Evolutionary conservation across 2,113 vertebrate species (phyloP).

Genomic region (Lepidothrix coronata): DNA sequence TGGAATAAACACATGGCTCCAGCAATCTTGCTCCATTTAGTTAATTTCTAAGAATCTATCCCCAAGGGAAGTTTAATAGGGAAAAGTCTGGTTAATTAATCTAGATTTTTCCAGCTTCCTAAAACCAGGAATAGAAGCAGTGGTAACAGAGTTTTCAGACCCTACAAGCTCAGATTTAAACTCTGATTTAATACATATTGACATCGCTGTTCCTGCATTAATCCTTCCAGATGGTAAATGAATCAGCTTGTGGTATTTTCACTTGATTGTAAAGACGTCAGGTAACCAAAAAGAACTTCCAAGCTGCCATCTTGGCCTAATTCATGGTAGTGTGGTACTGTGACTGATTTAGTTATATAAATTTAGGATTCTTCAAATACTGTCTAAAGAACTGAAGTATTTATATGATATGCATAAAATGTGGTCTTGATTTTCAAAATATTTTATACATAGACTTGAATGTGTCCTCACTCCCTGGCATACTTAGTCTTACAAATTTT

Average conservation of each 20-base stretch:
- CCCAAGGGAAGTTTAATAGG: conserved; percentile 2
- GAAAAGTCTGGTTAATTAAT: background rate
- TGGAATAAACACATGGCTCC: background rate
- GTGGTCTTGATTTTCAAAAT: background rate
- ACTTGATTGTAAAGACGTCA: background rate
- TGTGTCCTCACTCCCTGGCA: background rate
- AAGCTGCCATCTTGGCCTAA: background rate
- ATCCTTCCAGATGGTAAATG: background rate
- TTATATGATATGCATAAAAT: background rate
- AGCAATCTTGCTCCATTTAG: background rate
- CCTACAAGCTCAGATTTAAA: background rate
- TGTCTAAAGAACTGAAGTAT: background rate
- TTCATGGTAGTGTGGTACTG: background rate
- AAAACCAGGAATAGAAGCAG: background rate
- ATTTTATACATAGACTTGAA: background rate
- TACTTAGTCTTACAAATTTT: background rate
- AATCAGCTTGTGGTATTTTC: conserved; percentile 2
- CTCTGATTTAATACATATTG: background rate
- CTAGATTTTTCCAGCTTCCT: background rate
- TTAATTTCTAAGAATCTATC: background rate
- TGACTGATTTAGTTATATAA: background rate
- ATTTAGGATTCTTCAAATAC: background rate
- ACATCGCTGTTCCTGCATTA: background rate
- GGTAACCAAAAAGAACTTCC: background rate
- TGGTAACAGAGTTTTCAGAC: background rate